Evolutionary conservation across 2,797 vertebrate species (phyloP).

Genomic region (Typhlichthys subterraneus): DNA sequence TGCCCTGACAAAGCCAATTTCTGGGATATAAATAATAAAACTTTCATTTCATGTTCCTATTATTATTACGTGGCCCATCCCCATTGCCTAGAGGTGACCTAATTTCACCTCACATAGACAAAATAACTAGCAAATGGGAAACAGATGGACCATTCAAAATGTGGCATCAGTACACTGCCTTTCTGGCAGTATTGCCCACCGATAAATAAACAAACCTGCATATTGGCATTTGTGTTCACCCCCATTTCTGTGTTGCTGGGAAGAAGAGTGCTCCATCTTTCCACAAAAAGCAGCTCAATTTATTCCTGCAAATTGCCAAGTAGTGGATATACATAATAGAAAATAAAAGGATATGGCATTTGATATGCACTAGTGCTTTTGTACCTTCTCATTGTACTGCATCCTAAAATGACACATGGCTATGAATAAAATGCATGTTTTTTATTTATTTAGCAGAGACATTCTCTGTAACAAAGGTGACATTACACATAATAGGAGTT

Average conservation of each 20-base stretch:
- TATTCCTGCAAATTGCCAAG: neutral
- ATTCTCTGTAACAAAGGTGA: no score
- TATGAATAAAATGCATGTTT: no score
- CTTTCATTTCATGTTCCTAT: constrained; percentile 71
- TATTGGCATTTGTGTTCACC: constrained; percentile 8
- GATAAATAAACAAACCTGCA: constrained; percentile 37
- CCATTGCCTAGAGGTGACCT: constrained; percentile 55
- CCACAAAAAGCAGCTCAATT: constrained; percentile 7
- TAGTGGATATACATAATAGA: no score
- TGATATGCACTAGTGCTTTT: no score
- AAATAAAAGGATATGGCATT: no score
- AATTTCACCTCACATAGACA: constrained; percentile 58
- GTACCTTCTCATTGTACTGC: no score
- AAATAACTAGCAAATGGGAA: constrained; percentile 40
- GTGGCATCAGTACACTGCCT: constrained; percentile 11
- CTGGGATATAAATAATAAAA: constrained; percentile 82
- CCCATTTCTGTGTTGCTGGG: constrained; percentile 36
- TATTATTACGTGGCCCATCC: constrained; percentile 74
- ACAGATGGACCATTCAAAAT: constrained; percentile 23
- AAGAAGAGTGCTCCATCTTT: constrained; percentile 12
- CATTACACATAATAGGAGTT: neutral
- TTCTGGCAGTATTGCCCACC: constrained; percentile 23
- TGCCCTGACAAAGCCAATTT: constrained; percentile 76
- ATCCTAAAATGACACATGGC: no score
- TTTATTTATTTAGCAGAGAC: no score